Conservation (phyloP, 2,113 vertebrate species). For the Dasypus novemcinctus region DNA sequence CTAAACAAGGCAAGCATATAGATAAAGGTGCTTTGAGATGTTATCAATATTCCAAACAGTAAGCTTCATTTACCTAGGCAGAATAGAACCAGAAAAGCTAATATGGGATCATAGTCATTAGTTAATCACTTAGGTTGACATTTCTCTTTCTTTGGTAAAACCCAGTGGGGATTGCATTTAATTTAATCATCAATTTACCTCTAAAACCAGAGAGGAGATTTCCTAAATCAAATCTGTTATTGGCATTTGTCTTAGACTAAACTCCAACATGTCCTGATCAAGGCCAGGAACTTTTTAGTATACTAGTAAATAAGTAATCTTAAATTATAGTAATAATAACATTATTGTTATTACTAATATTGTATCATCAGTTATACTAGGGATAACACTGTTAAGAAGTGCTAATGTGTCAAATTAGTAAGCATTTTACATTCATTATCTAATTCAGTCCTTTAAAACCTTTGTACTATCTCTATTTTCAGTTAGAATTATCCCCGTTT, state of each 20-base stretch:
- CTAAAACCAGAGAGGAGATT: neutral
- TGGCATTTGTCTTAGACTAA: neutral
- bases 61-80: neutral
- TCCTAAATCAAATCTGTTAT: neutral
- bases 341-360: neutral
- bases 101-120: neutral
- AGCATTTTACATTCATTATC: constrained; percentile 1
- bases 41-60: neutral
- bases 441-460: neutral
- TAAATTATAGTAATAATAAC: neutral
- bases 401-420: neutral
- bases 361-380: neutral
- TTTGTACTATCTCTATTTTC: neutral
- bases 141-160: neutral
- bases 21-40: neutral
- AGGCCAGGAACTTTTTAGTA: neutral
- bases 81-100: neutral
- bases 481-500: neutral
- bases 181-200: neutral
- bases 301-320: neutral
- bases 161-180: neutral
- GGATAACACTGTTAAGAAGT: neutral
- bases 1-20: neutral
- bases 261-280: neutral
- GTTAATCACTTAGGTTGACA: neutral